Conservation (phyloP, 2,113 vertebrate genomes). For the Heterotilapia buettikoferi region DNA sequence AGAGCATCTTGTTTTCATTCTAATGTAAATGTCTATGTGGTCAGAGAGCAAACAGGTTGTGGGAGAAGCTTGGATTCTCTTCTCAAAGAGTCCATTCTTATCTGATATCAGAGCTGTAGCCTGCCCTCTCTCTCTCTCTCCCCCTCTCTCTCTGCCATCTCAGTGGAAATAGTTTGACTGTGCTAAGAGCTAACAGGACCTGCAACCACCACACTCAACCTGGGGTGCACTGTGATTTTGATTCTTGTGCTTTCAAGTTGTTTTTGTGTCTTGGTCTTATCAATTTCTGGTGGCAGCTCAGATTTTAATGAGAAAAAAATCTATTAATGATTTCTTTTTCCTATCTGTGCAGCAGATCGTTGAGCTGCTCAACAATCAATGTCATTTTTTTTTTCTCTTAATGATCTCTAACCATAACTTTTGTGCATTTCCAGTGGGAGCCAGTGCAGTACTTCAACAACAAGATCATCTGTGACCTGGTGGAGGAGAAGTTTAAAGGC, state of each 20-base stretch:
- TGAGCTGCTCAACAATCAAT: background rate
- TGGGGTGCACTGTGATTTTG: background rate
- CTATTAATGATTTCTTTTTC: background rate
- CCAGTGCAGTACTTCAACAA: constrained; percentile 98
- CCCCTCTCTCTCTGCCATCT: background rate
- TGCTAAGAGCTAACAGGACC: background rate
- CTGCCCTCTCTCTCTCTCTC: background rate
- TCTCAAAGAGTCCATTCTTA: constrained; percentile 59
- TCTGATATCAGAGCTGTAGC: constrained; percentile 11
- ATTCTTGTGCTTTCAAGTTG: background rate
- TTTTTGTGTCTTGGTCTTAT: background rate
- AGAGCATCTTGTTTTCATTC: constrained; percentile 11
- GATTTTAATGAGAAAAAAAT: background rate
- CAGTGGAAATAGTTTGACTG: constrained; percentile 28
- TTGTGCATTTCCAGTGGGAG: constrained; percentile 84
- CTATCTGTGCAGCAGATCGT: background rate
- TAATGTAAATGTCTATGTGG: background rate
- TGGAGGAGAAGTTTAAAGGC: constrained; percentile 98
- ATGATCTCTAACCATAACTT: background rate
- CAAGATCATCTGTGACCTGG: constrained; percentile 98
- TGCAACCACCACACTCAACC: background rate
- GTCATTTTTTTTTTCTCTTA: background rate
- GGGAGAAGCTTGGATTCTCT: constrained; percentile 40
- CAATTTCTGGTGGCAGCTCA: background rate
- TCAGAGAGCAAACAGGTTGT: constrained; percentile 21